Conservation (phyloP, 2,888 invertebrate species). For the Pyrrhopygopsis socrates region DNA sequence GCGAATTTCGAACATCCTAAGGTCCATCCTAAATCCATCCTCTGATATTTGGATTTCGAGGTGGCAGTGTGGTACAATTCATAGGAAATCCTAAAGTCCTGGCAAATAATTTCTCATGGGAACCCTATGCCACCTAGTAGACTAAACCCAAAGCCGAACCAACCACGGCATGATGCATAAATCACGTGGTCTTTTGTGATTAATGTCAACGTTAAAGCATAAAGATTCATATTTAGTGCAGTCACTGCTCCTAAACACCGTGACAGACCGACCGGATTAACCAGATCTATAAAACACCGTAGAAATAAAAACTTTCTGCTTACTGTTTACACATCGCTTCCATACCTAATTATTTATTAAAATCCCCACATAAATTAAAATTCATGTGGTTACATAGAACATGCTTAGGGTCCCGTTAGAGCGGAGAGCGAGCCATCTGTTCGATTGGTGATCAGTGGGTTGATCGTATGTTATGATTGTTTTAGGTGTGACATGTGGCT, state of each 20-base stretch:
- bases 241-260: slow-evolving; percentile 88
- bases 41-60: too few species aligned
- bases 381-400: slow-evolving; percentile 86
- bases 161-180: slow-evolving; percentile 90
- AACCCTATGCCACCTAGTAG: slow-evolving; percentile 78
- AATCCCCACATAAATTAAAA: slow-evolving; percentile 93
- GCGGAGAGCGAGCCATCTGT: slow-evolving; percentile 49
- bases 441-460: slow-evolving; percentile 35
- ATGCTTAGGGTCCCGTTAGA: slow-evolving; percentile 82
- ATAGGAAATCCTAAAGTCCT: too few species aligned
- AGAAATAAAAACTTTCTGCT: slow-evolving; percentile 92
- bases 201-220: slow-evolving; percentile 93
- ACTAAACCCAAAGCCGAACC: slow-evolving; percentile 89
- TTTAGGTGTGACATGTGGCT: slow-evolving; percentile 43
- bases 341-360: slow-evolving; percentile 92
- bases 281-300: slow-evolving; percentile 90
- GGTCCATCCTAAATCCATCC: too few species aligned
- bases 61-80: too few species aligned
- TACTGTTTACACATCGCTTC: slow-evolving; percentile 92
- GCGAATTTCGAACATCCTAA: too few species aligned
- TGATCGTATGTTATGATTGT: slow-evolving; percentile 30
- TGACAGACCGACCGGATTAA: slow-evolving; percentile 91
- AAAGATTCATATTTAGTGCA: slow-evolving; percentile 94
- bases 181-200: slow-evolving; percentile 94
- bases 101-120: not conserved